phyloP scores from a whole-genome alignment of 2,113 vertebrate species.

The Phainopepla nitens region DNA sequence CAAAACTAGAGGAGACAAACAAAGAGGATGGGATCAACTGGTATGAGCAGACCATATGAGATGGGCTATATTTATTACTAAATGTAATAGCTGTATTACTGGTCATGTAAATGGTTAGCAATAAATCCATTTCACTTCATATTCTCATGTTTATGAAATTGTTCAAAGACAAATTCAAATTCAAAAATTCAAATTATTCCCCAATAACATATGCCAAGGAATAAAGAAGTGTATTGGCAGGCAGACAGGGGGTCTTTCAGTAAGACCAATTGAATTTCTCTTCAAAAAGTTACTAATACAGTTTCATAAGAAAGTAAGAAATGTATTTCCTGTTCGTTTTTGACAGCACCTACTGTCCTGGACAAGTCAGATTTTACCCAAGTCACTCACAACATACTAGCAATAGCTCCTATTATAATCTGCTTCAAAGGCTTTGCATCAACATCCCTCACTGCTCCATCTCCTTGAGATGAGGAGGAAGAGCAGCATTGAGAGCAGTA shows the following conservation, averaged over 20 bases:
- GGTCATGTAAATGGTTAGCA: not conserved
- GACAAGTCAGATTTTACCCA: not conserved
- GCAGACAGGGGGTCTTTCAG: not conserved
- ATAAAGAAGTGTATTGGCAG: not conserved
- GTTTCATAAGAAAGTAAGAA: not conserved
- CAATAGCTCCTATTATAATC: not conserved
- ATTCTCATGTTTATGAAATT: not conserved
- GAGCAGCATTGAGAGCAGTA: rapidly evolving
- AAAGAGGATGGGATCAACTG: not conserved
- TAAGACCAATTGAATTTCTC: not conserved
- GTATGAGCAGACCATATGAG: not conserved
- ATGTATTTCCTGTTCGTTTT: not conserved
- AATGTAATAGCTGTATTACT: not conserved
- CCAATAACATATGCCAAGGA: not conserved
- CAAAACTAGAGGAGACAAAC: slow-evolving; percentile 7
- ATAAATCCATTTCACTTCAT: not conserved
- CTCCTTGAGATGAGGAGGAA: not conserved
- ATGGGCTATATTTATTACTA: not conserved
- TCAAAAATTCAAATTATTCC: too few species aligned
- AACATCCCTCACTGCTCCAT: not conserved
- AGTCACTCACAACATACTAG: not conserved
- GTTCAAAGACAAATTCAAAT: not conserved
- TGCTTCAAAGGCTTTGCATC: not conserved
- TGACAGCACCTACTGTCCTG: not conserved
- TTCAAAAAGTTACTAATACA: not conserved